Evolutionary conservation across 2,797 vertebrate species (phyloP), one percentile per base, ranked within the genome.

Genomic region (Pseudomugil gertrudae): DNA sequence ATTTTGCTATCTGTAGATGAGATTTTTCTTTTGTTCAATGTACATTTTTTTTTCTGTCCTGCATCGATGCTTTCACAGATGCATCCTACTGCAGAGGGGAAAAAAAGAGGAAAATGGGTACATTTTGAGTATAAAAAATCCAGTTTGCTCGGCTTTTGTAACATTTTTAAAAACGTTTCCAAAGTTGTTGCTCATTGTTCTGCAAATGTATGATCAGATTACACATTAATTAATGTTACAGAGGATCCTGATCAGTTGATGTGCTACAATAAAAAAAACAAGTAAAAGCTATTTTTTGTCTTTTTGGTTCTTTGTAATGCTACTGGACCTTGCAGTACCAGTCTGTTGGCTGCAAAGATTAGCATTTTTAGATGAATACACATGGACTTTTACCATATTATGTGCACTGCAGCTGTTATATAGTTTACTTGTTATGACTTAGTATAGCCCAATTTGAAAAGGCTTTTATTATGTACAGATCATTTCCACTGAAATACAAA

Each of bases 1-100:
- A 74, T 72, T 56, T 76, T 2, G 52, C 43, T 5, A 62, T 72
- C 61, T 51, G 43, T 14, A 26, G 56, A 36, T 65, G 58, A 45
- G 45, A 56, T 47, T 65, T 61, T 45, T 24, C 6, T 10, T 61
- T 36, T 62, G 45, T 23, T 64, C 5, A 9, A 21, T 14, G 35
- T 15, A 36, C 9, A 43, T 21, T 69, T 67, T 60, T 55, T 27
- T 32, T 58, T 56, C 61, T 63, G 43, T 52, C 9, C 19, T 21
- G n/a, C 43, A 45, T 43, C 19, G 3, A 9, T 50, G 11, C 23
- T 24, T 50, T 26, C 13, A 6, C 23, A 26, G 5, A 26, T 50
- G 38, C 17, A 43, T 43, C 5, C 10, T 47, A 23, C 21, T 19
- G 4, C 45, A 23, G n/a, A 23, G 19, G 38, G 11, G 9, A 3